Evolutionary conservation across 64 coral and sea anemone genomes (phyloP), one percentile per base, ranked within the genome.

Genomic region (Hydrozoanthus tunicans): DNA sequence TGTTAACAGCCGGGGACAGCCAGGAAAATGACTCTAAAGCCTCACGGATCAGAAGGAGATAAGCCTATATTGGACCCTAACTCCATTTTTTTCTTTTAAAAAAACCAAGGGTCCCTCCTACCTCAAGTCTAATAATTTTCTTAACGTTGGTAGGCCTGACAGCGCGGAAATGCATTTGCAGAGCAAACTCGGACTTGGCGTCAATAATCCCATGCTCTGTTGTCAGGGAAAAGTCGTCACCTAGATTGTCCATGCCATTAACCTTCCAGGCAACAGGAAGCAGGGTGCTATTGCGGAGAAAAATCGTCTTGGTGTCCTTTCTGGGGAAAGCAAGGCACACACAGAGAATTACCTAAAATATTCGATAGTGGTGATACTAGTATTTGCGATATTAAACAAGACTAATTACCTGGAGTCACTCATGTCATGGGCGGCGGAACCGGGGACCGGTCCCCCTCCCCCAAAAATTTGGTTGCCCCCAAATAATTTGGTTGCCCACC

Each of bases 151-250:
- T 95, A 0, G 97, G 97, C 53, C 94, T 57, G 2, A 92, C 90
- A 14, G 97, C 97, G 2, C 97, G 77, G 62, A 99, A 99, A 81
- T 99, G 97, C 82, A 99, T 93, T 91, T 99, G 97, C 13, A 99
- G 79, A 76, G 94, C 94, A 71, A 94, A 99, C 77, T 99, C 97
- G 52, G 97, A 95, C 66, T 95, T 93, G 9, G 97, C 86, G 15
- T 96, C 97, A 23, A 99, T 99, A 5, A 96, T 51, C 23, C 97
- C 97, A 73, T 96, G 90, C 81, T 99, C 97, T 6, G 92, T 92
- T 53, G 94, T 91, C n/a, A 99, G 71, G 3, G 97, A 99, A 62
- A 99, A 99, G 55, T 99, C 97, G 81, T 99, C 97, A 53, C 97
- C 97, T 14, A 99, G 76, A 62, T 99, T 99, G 61, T 99, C 97